Percentiles rank a stretch among this genome's conserved stretches.
phyloP scores from a whole-genome alignment of 2,888 invertebrate species.

The Dryobotodes eremita region DNA sequence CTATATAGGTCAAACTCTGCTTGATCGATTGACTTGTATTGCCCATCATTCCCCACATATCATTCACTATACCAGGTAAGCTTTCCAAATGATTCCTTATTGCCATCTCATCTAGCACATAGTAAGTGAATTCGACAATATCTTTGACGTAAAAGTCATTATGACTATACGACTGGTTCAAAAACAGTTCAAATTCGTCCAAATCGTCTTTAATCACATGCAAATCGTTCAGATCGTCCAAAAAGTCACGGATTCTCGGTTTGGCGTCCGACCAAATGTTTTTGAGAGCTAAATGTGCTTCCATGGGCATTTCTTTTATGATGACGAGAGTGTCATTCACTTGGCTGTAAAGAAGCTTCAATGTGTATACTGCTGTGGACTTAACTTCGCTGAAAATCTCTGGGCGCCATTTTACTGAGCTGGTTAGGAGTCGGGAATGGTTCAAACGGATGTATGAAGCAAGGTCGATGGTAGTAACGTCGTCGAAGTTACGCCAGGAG shows the following conservation, averaged over 20 bases:
- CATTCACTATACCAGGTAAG: constrained; percentile 94
- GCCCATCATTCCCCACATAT: constrained; percentile 96
- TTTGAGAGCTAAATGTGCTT: constrained; percentile 92
- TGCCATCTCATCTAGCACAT: constrained; percentile 94
- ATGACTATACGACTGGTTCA: constrained; percentile 94
- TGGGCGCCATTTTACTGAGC: constrained; percentile 95
- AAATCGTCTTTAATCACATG: constrained; percentile 93
- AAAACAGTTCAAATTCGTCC: constrained; percentile 92
- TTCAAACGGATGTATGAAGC: constrained; percentile 95
- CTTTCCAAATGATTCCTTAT: constrained; percentile 94
- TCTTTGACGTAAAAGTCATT: constrained; percentile 97
- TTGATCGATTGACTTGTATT: constrained; percentile 95
- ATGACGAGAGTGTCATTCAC: constrained; percentile 86
- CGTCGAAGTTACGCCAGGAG: constrained; percentile 96
- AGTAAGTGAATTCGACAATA: constrained; percentile 92
- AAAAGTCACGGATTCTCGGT: constrained; percentile 92
- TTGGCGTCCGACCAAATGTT: constrained; percentile 95
- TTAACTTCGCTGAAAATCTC: constrained; percentile 91
- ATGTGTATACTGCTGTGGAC: constrained; percentile 76
- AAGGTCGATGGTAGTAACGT: constrained; percentile 94
- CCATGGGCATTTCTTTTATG: constrained; percentile 91
- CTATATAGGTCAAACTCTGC: constrained; percentile 94
- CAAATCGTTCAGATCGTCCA: constrained; percentile 94
- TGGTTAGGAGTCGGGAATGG: constrained; percentile 95
- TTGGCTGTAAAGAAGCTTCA: constrained; percentile 85